phyloP scores from a whole-genome alignment of 2,888 invertebrate species.

The Cosmopolites sordidus region DNA sequence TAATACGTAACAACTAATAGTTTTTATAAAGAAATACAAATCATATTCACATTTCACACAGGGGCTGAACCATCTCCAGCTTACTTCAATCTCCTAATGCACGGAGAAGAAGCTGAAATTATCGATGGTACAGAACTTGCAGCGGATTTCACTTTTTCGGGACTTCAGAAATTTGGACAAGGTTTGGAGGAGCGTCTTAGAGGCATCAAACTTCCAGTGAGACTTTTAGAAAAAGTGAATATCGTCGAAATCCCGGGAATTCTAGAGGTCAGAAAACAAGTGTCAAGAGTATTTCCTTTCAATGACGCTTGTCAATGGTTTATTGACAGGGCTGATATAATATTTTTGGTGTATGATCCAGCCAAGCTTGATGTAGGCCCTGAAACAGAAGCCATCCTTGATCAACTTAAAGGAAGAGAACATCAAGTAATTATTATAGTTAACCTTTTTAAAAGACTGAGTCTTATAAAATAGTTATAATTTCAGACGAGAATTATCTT shows the following conservation, averaged over 20 bases:
- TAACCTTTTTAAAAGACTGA: neutral
- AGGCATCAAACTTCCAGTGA: conserved; percentile 75
- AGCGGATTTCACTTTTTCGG: conserved; percentile 92
- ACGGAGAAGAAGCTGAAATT: conserved; percentile 80
- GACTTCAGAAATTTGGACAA: conserved; percentile 92
- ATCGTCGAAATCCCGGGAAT: conserved; percentile 96
- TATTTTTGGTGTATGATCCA: conserved; percentile 92
- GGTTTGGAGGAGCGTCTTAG: conserved; percentile 83
- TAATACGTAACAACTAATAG: conserved; percentile 44
- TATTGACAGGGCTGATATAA: conserved; percentile 91
- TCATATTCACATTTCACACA: too few species aligned
- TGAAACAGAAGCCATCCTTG: conserved; percentile 90
- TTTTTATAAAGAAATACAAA: neutral
- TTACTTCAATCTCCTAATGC: conserved; percentile 87
- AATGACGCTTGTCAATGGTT: conserved; percentile 97
- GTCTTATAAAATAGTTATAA: neutral
- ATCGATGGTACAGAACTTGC: conserved; percentile 89
- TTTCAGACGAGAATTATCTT: conserved; percentile 80
- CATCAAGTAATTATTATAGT: conserved; percentile 62
- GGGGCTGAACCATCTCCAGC: conserved; percentile 93
- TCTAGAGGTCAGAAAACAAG: conserved; percentile 88
- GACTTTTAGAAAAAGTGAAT: conserved; percentile 87
- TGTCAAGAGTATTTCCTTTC: conserved; percentile 88
- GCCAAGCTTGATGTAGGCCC: conserved; percentile 92
- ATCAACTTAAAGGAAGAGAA: conserved; percentile 90